Conservation (phyloP, 2,888 invertebrate genomes). For the Lysandra coridon region DNA sequence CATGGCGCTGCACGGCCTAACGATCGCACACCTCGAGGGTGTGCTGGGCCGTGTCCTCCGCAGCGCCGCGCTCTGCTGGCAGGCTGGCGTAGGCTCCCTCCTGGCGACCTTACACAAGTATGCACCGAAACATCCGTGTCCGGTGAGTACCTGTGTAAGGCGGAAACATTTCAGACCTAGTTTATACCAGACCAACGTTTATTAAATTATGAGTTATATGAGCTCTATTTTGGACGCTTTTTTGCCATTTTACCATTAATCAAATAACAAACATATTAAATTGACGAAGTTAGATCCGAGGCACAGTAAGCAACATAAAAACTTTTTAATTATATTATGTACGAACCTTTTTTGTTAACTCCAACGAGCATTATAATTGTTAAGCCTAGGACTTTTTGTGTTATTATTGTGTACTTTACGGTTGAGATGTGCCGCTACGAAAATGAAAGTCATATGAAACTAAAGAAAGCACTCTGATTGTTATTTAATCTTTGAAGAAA, state of each 20-base stretch:
- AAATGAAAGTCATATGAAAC: conserved; percentile 17
- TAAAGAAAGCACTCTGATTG: not conserved
- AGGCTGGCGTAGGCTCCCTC: too few relatives aligned
- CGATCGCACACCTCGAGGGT: too few relatives aligned
- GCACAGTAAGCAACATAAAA: not conserved
- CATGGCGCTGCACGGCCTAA: too few relatives aligned
- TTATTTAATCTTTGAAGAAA: not conserved
- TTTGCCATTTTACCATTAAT: not conserved
- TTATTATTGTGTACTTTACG: conserved; percentile 18
- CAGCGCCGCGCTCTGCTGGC: too few relatives aligned
- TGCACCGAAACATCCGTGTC: too few relatives aligned
- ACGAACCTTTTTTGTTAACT: not conserved
- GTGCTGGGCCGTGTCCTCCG: too few relatives aligned
- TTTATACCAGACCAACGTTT: too few relatives aligned
- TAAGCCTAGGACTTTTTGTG: not conserved
- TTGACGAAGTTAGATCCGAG: not conserved
- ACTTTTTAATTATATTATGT: not conserved
- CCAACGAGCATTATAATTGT: not conserved
- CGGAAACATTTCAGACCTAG: too few relatives aligned
- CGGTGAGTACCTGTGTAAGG: too few relatives aligned
- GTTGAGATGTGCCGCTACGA: conserved; percentile 15
- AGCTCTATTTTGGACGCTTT: too few relatives aligned
- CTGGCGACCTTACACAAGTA: too few relatives aligned
- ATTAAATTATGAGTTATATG: too few relatives aligned
- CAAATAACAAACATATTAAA: not conserved